Evolutionary conservation across 2,888 invertebrate species (phyloP), one percentile per base, ranked within the genome.

Genomic region (Yponomeuta cagnagella): DNA sequence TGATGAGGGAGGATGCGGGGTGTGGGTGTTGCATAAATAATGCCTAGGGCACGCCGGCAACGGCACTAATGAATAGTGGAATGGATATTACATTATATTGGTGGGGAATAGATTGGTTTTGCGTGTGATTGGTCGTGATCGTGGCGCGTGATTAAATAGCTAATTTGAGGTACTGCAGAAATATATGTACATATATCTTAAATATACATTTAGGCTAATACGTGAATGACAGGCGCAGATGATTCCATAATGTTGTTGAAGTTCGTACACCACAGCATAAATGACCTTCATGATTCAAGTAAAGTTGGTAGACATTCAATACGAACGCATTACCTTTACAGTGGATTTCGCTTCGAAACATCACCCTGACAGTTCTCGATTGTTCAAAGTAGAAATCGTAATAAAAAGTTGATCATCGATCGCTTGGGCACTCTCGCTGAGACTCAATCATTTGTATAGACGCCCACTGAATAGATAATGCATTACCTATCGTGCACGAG

Each of bases 381-480:
- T 58, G 52, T 58, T 58, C 52, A 15, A 58, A 58, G 12, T 58
- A 58, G 52, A 58, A 58, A 58, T 58, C 52, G 15, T 58, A 58
- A 58, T 58, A 58, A 58, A 58, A 58, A 58, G 52, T 15, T 3
- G 12, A 65, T 12, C 31, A 65, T 33, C 65, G 64, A 64, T 64
- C 64, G 64, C 30, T 23, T 64, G 23, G 23, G 23, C 23, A 30
- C 31, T 23, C 64, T 64, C 23, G 23, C 64, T 64, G 64, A 2
- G 33, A n/a, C n/a, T n/a, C 37, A 15, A 37, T 67, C 37, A 67
- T 67, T 67, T n/a, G 67, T 43, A 31, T 66, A 52, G 68, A 70
- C 70, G 70, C 70, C 63, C 70, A 63, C 37, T 10, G 70, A 70
- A 70, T 70, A 63, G 63, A 43, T 70, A 63, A 70, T 68, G 70